A percentile compares a stretch with the other conserved stretches of the same genome.
Conservation (phyloP, 2,113 vertebrate genomes). For the Vombatus ursinus region DNA sequence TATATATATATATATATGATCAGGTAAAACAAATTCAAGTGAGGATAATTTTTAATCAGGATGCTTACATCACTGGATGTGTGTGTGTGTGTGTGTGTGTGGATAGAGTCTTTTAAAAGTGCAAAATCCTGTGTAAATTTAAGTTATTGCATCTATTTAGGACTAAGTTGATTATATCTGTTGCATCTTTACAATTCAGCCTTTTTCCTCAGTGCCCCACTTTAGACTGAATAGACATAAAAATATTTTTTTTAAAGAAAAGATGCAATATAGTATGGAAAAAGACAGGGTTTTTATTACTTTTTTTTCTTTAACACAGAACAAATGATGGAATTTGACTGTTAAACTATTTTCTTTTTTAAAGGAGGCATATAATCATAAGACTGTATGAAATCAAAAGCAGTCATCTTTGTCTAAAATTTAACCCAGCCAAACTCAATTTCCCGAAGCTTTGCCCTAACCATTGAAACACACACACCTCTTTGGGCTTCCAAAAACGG, state of each 20-base stretch:
- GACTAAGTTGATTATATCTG: background rate
- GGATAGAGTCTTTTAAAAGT: background rate
- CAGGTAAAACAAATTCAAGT: background rate
- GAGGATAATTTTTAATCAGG: background rate
- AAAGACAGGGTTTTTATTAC: slow-evolving; percentile 42
- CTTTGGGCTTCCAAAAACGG: background rate
- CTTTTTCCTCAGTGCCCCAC: background rate
- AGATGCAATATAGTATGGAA: slow-evolving; percentile 39
- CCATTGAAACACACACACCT: background rate
- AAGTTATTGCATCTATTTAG: slow-evolving; percentile 38
- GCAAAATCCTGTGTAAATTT: background rate
- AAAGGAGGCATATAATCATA: slow-evolving; percentile 33
- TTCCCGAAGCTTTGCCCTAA: background rate
- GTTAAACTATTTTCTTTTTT: slow-evolving; percentile 19
- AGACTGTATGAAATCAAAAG: slow-evolving; percentile 6
- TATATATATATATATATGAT: background rate
- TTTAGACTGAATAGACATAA: background rate
- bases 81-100: background rate
- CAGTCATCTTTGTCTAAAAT: background rate
- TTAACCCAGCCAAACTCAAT: background rate
- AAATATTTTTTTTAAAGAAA: slow-evolving; percentile 27
- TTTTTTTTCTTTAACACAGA: slow-evolving; percentile 57
- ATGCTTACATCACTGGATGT: background rate
- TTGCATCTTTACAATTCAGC: slow-evolving; percentile 35
- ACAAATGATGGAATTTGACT: slow-evolving; percentile 36